Percentiles rank a stretch among this genome's conserved stretches.
These are phyloP conservation scores for Ispidina lecontei DNA, from an alignment of 2,797 vertebrate genomes.

Conservation along the genomic window DNA sequence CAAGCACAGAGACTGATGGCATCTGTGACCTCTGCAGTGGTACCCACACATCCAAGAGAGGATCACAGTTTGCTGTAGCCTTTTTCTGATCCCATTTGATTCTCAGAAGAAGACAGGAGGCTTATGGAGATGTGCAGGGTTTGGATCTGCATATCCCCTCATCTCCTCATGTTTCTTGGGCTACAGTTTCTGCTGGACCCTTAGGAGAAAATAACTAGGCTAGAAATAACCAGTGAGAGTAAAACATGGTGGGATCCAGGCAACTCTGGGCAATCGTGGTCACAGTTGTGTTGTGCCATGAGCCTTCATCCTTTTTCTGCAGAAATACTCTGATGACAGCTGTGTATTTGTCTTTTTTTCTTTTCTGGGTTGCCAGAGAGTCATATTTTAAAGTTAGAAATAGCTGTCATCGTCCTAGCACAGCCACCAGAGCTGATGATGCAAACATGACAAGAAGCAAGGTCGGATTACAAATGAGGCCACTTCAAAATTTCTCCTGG, in stretches of 20 bases:
- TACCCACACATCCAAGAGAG: background rate
- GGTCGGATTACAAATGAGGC: slow-evolving; percentile 1
- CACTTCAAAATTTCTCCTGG: background rate
- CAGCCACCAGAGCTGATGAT: background rate
- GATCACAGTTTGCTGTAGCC: background rate
- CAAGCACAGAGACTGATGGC: accelerated
- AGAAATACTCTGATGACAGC: background rate
- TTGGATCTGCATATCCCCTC: background rate
- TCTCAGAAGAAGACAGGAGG: background rate
- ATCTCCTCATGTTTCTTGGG: background rate
- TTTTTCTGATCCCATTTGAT: background rate
- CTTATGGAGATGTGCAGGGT: background rate
- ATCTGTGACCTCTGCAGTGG: background rate
- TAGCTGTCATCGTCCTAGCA: background rate
- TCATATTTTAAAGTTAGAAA: background rate
- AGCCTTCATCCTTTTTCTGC: background rate
- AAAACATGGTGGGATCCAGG: background rate
- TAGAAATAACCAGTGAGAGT: background rate
- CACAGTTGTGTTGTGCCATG: background rate
- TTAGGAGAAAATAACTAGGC: background rate
- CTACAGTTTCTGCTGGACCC: background rate
- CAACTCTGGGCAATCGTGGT: background rate
- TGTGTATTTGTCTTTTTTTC: background rate
- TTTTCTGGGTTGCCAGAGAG: background rate
- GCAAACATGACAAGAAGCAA: background rate